phyloP scores from a whole-genome alignment of 2,888 invertebrate species.

The Lysandra bellargus region DNA sequence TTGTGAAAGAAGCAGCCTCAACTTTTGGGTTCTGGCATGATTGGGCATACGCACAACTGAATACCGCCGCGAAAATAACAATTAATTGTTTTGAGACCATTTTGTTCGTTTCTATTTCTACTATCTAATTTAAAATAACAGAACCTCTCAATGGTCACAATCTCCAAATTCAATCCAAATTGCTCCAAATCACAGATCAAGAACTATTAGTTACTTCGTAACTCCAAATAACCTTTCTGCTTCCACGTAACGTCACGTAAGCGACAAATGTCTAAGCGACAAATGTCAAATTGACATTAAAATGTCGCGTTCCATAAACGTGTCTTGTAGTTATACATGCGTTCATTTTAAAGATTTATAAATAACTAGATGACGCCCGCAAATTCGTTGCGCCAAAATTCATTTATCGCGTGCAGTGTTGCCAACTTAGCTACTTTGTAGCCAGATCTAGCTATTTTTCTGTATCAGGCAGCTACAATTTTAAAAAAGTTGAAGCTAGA shows the following conservation, averaged over 20 bases:
- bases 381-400: too few relatives aligned
- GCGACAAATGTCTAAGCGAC: constrained; percentile 35
- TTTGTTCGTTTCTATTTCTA: constrained; percentile 52
- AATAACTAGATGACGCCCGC: too few relatives aligned
- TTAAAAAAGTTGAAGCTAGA: too few relatives aligned
- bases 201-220: too few relatives aligned
- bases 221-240: constrained; percentile 3
- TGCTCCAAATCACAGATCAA: too few relatives aligned
- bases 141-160: constrained; percentile 25
- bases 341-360: background rate
- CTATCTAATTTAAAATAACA: constrained; percentile 24
- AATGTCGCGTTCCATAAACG: constrained; percentile 34
- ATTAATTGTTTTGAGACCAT: constrained; percentile 70
- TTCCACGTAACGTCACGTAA: constrained; percentile 42
- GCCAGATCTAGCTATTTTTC: too few relatives aligned
- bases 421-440: too few relatives aligned
- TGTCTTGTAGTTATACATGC: constrained; percentile 41
- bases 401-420: too few relatives aligned
- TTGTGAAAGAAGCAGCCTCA: constrained; percentile 91
- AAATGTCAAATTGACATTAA: constrained; percentile 33
- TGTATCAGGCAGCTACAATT: too few relatives aligned
- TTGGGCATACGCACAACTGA: constrained; percentile 54
- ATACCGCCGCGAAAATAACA: constrained; percentile 55
- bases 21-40: constrained; percentile 83
- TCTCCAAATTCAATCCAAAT: constrained; percentile 22